Conservation (phyloP, 2,888 invertebrate genomes). For the Sesia bembeciformis region DNA sequence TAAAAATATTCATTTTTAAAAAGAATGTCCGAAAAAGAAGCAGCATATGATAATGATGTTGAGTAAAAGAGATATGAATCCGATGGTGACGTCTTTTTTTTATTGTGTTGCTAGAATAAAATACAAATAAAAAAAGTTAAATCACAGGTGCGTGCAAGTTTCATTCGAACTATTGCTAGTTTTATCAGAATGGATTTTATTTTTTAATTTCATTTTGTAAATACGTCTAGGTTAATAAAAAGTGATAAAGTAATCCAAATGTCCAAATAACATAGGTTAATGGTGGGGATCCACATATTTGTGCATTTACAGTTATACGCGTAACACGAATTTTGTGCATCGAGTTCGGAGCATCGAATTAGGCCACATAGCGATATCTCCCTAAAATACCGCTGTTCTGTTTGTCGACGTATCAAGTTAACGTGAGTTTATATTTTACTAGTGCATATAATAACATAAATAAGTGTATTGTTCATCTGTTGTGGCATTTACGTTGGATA, state of each 20-base stretch:
- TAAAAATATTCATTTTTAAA: no score
- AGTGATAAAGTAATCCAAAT: slow-evolving; percentile 19
- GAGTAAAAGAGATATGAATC: no score
- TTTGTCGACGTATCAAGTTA: slow-evolving; percentile 73
- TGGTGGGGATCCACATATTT: slow-evolving; percentile 46
- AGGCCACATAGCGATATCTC: slow-evolving; percentile 77
- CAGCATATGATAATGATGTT: no score
- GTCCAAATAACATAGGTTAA: slow-evolving; percentile 19
- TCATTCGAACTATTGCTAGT: slow-evolving; percentile 8
- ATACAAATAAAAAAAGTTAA: background rate
- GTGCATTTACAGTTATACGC: slow-evolving; percentile 72
- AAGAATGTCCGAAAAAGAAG: no score
- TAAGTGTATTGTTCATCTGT: slow-evolving; percentile 16
- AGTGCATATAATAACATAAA: slow-evolving; percentile 22
- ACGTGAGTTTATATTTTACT: slow-evolving; percentile 60
- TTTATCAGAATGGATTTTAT: slow-evolving; percentile 58
- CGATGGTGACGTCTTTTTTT: no score
- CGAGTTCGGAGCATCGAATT: slow-evolving; percentile 72
- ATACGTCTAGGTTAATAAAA: slow-evolving; percentile 8
- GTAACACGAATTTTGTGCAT: slow-evolving; percentile 75
- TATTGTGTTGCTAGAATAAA: background rate
- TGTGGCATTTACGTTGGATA: slow-evolving; percentile 24
- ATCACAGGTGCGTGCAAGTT: slow-evolving; percentile 1
- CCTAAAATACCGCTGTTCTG: slow-evolving; percentile 76
- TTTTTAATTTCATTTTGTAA: slow-evolving; percentile 8